Evolutionary conservation across 2,113 vertebrate species (phyloP).

Genomic region (Amphilophus citrinellus): DNA sequence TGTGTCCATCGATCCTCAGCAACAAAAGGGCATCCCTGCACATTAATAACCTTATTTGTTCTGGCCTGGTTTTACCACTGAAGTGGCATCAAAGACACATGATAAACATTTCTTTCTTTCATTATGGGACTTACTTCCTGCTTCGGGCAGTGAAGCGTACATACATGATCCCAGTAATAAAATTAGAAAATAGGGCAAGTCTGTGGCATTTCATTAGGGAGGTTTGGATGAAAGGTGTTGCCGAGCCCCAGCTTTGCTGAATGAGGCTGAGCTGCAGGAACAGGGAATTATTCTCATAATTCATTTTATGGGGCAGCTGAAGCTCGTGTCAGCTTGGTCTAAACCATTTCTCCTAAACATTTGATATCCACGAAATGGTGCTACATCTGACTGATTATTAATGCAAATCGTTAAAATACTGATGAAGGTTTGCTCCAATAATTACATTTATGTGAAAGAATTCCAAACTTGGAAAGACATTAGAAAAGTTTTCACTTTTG

Average conservation of each 20-base stretch:
- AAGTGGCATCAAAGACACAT: not conserved
- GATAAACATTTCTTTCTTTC: not conserved
- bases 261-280: conserved; percentile 10
- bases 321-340: not conserved
- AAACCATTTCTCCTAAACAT: not conserved
- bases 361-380: not conserved
- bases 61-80: not conserved
- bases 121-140: not conserved
- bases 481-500: not conserved
- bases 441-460: not conserved
- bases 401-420: not conserved
- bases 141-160: not conserved
- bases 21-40: not conserved
- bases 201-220: not conserved
- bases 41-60: not conserved
- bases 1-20: not conserved
- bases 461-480: not conserved
- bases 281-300: not conserved
- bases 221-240: conserved; percentile 5
- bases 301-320: conserved; percentile 4
- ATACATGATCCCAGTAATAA: conserved; percentile 6
- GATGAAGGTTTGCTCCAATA: not conserved
- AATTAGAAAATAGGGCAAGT: conserved; percentile 15
- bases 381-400: not conserved
- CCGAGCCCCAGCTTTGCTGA: not conserved